phyloP scores from a whole-genome alignment of 2,888 invertebrate genomes.

The Phyto melanocephala region DNA sequence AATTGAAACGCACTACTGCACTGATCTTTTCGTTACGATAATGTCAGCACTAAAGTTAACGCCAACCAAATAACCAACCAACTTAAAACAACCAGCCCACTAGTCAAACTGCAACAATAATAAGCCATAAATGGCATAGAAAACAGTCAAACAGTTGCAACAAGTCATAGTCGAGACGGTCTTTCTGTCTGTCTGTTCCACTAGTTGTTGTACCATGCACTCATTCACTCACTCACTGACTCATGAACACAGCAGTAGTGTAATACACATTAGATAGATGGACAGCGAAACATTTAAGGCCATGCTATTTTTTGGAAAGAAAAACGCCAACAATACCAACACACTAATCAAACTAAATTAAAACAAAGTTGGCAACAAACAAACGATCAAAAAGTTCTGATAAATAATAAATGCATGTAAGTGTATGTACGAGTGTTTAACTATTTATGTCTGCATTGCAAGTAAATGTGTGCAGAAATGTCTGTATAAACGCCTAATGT shows the following conservation, averaged over 20 bases:
- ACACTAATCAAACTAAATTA: slow-evolving; percentile 31
- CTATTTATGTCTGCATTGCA: not conserved
- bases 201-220: not conserved
- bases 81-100: slow-evolving; percentile 54
- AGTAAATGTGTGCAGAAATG: slow-evolving; percentile 39
- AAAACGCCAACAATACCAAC: not conserved
- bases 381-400: slow-evolving; percentile 53
- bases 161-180: slow-evolving; percentile 20
- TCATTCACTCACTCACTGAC: no score
- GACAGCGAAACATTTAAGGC: slow-evolving; percentile 52
- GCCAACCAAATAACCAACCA: slow-evolving; percentile 8
- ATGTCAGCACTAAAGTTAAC: slow-evolving; percentile 63
- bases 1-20: slow-evolving; percentile 64
- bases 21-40: slow-evolving; percentile 61
- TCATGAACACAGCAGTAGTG: slow-evolving; percentile 6
- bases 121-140: slow-evolving; percentile 28
- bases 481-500: slow-evolving; percentile 54
- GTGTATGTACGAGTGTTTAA: not conserved
- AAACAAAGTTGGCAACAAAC: slow-evolving; percentile 53
- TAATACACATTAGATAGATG: slow-evolving; percentile 30
- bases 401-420: slow-evolving; percentile 52
- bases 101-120: slow-evolving; percentile 47
- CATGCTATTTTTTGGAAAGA: slow-evolving; percentile 23
- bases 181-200: not conserved
- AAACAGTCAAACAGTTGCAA: slow-evolving; percentile 53